Conservation (phyloP, 2,797 vertebrate species). For the Notamacropus eugenii region DNA sequence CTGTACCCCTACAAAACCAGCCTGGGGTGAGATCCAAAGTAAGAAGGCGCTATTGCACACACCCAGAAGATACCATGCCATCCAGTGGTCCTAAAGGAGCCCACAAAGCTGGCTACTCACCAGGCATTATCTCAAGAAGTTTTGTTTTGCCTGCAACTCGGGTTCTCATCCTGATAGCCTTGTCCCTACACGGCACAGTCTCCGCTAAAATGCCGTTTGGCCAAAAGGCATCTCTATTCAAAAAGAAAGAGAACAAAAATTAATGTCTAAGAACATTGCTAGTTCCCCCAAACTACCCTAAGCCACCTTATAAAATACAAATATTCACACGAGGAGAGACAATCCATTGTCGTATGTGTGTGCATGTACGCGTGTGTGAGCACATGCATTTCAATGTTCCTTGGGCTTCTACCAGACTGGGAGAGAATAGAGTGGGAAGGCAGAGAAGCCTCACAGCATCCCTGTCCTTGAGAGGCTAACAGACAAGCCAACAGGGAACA, state of each 20-base stretch:
- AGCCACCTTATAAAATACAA: neutral
- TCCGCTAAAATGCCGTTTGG: constrained; percentile 98
- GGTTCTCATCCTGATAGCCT: constrained; percentile 96
- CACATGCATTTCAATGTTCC: neutral
- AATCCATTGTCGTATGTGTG: neutral
- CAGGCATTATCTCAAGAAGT: constrained; percentile 97
- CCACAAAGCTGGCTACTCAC: constrained; percentile 80
- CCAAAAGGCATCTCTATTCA: constrained; percentile 96
- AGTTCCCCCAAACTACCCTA: neutral
- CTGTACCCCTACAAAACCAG: neutral
- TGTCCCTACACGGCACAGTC: constrained; percentile 92
- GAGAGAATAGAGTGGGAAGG: no score
- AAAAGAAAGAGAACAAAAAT: constrained; percentile 56
- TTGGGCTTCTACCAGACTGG: neutral
- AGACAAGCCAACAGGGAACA: no score
- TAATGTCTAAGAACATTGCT: constrained; percentile 7
- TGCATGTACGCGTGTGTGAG: no score
- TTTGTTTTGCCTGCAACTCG: constrained; percentile 97
- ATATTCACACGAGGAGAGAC: neutral
- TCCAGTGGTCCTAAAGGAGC: no score
- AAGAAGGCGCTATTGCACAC: no score
- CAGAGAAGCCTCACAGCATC: no score
- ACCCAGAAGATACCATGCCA: no score
- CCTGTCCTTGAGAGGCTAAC: no score
- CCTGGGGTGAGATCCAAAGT: neutral